Evolutionary conservation across 2,113 vertebrate species (phyloP).

Genomic region (Eclectus roratus): DNA sequence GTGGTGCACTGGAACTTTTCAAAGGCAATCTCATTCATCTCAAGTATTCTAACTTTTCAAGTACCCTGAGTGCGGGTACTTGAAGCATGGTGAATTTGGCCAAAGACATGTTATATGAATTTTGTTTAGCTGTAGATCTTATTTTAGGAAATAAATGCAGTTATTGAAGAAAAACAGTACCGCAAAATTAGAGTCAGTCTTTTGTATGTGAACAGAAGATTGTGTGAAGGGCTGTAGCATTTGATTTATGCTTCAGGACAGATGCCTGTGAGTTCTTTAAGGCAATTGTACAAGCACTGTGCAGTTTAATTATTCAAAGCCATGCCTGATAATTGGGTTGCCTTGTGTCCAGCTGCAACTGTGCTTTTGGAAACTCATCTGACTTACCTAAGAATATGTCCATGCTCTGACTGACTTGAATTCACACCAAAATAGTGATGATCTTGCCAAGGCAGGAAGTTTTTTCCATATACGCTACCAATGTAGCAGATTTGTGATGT

Average conservation of each 20-base stretch:
- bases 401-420: accelerated
- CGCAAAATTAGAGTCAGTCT: not conserved
- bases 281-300: not conserved
- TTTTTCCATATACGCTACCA: not conserved
- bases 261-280: not conserved
- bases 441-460: not conserved
- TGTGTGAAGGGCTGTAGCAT: not conserved
- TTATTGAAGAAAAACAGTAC: not conserved
- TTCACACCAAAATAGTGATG: not conserved
- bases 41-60: not conserved
- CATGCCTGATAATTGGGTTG: accelerated
- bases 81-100: not conserved
- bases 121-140: not conserved
- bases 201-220: not conserved
- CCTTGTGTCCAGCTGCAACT: not conserved
- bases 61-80: not conserved
- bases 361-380: not conserved
- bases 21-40: not conserved
- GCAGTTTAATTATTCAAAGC: not conserved
- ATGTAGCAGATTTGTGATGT: accelerated
- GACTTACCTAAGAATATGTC: not conserved
- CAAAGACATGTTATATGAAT: not conserved
- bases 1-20: not conserved
- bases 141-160: not conserved
- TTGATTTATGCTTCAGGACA: not conserved